Percentiles rank a stretch among this genome's conserved stretches.
phyloP scores from a whole-genome alignment of 2,888 invertebrate genomes.

The Eustalomyia histrio region DNA sequence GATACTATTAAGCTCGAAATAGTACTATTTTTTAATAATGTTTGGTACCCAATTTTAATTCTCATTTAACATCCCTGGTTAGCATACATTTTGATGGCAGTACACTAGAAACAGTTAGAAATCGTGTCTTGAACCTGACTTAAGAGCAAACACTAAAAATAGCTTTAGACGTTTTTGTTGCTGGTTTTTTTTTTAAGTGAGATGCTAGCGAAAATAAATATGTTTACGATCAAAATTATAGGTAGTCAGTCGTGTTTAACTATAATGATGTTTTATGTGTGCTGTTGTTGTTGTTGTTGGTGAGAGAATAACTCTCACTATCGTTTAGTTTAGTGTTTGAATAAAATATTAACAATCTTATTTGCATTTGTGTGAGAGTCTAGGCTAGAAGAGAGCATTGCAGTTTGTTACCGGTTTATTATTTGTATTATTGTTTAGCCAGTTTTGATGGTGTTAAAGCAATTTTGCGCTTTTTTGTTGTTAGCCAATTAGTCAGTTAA shows the following conservation, averaged over 20 bases:
- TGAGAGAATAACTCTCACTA: slow-evolving; percentile 65
- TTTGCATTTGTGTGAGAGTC: background rate
- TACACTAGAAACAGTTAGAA: slow-evolving; percentile 77
- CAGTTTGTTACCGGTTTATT: slow-evolving; percentile 49
- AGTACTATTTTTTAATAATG: too few species aligned
- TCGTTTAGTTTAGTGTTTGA: slow-evolving; percentile 47
- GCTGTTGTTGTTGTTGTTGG: slow-evolving; percentile 39
- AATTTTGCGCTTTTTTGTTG: background rate
- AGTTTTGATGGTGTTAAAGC: background rate
- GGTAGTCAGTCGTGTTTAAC: slow-evolving; percentile 27
- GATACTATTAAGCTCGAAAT: too few species aligned
- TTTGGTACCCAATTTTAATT: too few species aligned
- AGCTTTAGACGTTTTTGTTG: slow-evolving; percentile 45
- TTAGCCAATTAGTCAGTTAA: background rate
- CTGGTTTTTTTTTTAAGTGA: slow-evolving; percentile 37
- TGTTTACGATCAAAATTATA: slow-evolving; percentile 53
- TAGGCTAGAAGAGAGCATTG: background rate
- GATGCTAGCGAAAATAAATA: slow-evolving; percentile 52
- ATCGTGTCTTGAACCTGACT: slow-evolving; percentile 78
- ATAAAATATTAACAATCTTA: slow-evolving; percentile 2
- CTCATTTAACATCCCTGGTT: too few species aligned
- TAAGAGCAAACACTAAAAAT: slow-evolving; percentile 70
- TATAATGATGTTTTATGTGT: slow-evolving; percentile 2
- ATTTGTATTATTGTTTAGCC: slow-evolving; percentile 29
- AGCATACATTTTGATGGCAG: background rate